Evolutionary conservation across 1,140 invertebrate genomes (phyloP), one percentile per base, ranked within the genome.

Genomic region (Rhagoletis zephyria): DNA sequence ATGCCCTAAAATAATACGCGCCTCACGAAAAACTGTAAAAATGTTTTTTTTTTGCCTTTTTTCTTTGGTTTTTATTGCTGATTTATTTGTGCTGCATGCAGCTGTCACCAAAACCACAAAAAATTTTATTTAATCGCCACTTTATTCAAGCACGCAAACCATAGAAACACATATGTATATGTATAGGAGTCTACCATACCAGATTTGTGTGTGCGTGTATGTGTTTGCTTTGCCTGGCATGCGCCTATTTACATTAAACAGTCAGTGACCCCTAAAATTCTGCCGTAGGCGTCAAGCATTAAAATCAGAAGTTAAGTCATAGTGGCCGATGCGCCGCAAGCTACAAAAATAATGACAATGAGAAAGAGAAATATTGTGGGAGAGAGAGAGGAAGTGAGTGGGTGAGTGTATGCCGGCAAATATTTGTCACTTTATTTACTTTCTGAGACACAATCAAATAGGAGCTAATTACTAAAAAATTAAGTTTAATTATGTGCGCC

Each of bases 91-190:
- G 5, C 45, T 74, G 67, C 42, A 45, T 74, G 67, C 42, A 74
- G 30, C 61, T 14, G 61, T n/a, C 4, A 14, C 61, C 42, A 48
- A 16, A 48, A 30, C 30, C 30, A 30, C 30, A 30, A 30, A 74
- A n/a, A 81, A 81, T 81, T 81, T 59, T 48, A 74, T 81, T 81
- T 56, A 81, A 81, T 19, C 74, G 19, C 42, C 74, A 30, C 51
- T 51, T 81, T 7, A 81, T 4, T 2, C 7, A 81, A 74, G 16
- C 74, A 81, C 74, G 74, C 45, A 81, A 81, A n/a, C 48, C 3
- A 10, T 48, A 74, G 16, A 74, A 81, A 70, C 64, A 30, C 19
- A 30, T 30, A 5, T 30, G 30, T 1, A 30, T 30, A 30, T 30
- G 30, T 30, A 30, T 30, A 30, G 30, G 30, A 30, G 30, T 30